Evolutionary conservation across 2,797 vertebrate species (phyloP), one percentile per base, ranked within the genome.

Genomic region (Petrocephalus schoutedeni): DNA sequence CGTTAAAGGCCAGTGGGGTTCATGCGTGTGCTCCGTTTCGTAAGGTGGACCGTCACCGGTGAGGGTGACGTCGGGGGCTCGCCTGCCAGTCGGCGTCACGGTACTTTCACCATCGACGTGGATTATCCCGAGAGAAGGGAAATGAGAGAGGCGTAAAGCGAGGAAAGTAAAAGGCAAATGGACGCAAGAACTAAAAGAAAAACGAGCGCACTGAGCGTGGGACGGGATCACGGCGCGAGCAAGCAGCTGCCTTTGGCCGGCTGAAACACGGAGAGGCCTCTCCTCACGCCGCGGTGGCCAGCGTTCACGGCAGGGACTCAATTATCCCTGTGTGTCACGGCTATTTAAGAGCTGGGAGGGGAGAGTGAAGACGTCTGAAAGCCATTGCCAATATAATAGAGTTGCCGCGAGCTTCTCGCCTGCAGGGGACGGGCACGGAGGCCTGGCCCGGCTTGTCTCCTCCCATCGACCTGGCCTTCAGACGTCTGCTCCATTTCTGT

Each of bases 311-410:
- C 45, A 19, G 67, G 58, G 28, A 64, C 77, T 58, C 80, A 53
- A 28, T 53, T 67, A 88, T 36, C 80, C 56, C 49, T 12, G 56
- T 86, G 84, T 36, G 84, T 85, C 36, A 82, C 14, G 32, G 28
- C 84, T 14, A 19, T 64, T 61, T 61, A 86, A 64, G 41, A 86
- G 85, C 57, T 19, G 49, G 19, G 58, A 86, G 58, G n/a, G 36
- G 85, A 64, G 58, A 59, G 45, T 21, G 57, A 8, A n/a, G 28
- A 36, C 8, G 14, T 92, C 92, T 91, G 89, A 91, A 92, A 91
- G 93, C 93, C 94, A 94, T 95, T 92, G 93, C 89, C 87, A 87
- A 91, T 91, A 93, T 94, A 95, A 94, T 93, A 90, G 92, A 93
- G 92, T 94, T 86, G 90, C 77, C 80, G 90, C 92, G 89, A 57